Conservation (phyloP, 2,113 vertebrate genomes). For the Tapirus terrestris region DNA sequence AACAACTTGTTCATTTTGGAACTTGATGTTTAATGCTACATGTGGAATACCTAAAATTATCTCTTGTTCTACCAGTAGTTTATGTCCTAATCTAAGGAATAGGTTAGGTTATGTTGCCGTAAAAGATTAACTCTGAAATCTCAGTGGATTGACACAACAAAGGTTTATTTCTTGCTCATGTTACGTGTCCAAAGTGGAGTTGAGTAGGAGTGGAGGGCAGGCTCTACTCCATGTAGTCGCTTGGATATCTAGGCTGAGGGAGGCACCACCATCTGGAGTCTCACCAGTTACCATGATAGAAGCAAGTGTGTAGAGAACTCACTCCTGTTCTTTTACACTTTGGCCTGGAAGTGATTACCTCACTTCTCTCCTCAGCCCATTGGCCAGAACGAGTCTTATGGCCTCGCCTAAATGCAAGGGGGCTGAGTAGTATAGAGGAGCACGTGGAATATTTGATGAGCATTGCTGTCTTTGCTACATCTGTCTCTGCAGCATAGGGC, state of each 20-base stretch:
- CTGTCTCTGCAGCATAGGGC: neutral
- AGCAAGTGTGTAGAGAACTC: neutral
- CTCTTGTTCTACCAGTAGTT: neutral
- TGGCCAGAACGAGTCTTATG: neutral
- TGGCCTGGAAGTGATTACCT: neutral
- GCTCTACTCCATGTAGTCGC: neutral
- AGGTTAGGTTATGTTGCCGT: neutral
- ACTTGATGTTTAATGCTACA: neutral
- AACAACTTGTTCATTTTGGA: neutral
- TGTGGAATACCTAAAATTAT: neutral
- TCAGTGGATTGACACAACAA: neutral
- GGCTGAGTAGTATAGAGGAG: neutral
- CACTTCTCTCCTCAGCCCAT: neutral
- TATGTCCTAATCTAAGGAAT: neutral
- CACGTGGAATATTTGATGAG: neutral
- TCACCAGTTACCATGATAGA: neutral
- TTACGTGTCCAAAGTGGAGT: neutral
- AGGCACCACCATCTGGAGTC: neutral
- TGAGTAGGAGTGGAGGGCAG: neutral
- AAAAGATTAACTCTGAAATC: neutral
- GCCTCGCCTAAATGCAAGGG: neutral
- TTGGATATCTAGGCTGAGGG: neutral
- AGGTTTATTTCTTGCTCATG: neutral
- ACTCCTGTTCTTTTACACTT: neutral
- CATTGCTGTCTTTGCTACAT: neutral